Base-by-base conservation (phyloP, 2,888 invertebrate genomes). In the Ochlodes sylvanus region DNA sequence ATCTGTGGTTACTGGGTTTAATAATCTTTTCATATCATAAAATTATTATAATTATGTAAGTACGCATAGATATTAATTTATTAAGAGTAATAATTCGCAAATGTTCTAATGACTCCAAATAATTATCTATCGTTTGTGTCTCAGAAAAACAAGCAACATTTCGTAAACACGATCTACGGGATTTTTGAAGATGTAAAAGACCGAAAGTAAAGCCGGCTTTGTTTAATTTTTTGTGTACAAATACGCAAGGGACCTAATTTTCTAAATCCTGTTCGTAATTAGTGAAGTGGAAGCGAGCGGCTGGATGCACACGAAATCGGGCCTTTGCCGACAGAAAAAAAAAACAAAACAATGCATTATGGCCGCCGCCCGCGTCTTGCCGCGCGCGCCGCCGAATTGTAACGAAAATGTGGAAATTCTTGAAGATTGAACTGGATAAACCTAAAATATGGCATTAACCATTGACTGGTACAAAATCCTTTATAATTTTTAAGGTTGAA, bases 211-310 rank as follows among this genome's bases (percentile, higher is more conserved):
- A 66, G 50, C 15, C 47, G 38, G 50, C 50, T 58, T 60, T 17
- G 41, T 52, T 64, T 60, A 52, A 44, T 58, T 60, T 66, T 66
- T 66, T 66, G 19, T 44, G 15, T 60, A 17, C 66, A 66, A 54
- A 66, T 66, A 54, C 60, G 60, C 66, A 54, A 60, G 15, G 65
- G 50, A 54, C 70, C 77, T 79, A 80, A 83, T 82, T 76, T 78
- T 72, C 73, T 76, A 76, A 82, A 79, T 81, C 82, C 79, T 79
- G 81, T 79, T 81, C 76, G 72, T 72, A 76, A 73, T 78, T 78
- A 76, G 83, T 86, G 79, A 82, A 77, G 83, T 82, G 85, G 81
- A 86, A 85, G 77, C 69, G 70, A 68, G 63, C 79, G 84, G 81
- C 77, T 81, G 82, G 78, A 76, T 77, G 83, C 69, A 70, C 72